Evolutionary conservation across 2,888 invertebrate genomes (phyloP), one percentile per base, ranked within the genome.

Genomic region (Ommatoiulus sabulosus): DNA sequence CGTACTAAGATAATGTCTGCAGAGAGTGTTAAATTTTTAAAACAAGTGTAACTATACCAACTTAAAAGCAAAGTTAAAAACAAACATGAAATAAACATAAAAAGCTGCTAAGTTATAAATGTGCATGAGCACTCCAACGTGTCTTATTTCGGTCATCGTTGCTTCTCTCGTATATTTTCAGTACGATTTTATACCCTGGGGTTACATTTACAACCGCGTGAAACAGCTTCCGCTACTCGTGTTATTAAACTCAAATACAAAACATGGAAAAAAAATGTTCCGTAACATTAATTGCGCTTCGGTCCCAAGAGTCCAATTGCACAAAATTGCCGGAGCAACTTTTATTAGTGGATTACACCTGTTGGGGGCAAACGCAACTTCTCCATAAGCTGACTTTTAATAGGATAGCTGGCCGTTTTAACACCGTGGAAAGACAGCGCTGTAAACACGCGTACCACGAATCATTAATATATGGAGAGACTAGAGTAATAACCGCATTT

Each of bases 291-390:
- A 80, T 80, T 80, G 80, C 35, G 24, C 35, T 80, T 35, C 5
- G 3, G 80, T 80, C 80, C 80, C 80, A 35, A 35, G 80, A 12
- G 80, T 4, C 24, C 35, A 80, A 80, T 80, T 35, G 12, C 35
- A 80, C 35, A 35, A 80, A 80, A 35, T 80, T 35, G 80, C 80
- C 6, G 35, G 4, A 80, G 35, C 80, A 80, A 80, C 35, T 24
- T 80, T 35, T 80, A 80, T 80, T 80, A 80, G 10, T 80, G 12
- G 8, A 80, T 80, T 80, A 80, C 35, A 80, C 80, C 80, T 80
- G 80, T 80, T 80, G 1, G 63, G 80, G 80, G 80, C 35, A 12
- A 80, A 80, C 35, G 80, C 35, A 24, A 24, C 8, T 24, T 72
- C 20, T 12, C 80, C 35, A 80, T 12, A 35, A 35, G 35, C 80